Conservation (phyloP, 1,140 invertebrate species). For the Hylaeus anthracinus region DNA sequence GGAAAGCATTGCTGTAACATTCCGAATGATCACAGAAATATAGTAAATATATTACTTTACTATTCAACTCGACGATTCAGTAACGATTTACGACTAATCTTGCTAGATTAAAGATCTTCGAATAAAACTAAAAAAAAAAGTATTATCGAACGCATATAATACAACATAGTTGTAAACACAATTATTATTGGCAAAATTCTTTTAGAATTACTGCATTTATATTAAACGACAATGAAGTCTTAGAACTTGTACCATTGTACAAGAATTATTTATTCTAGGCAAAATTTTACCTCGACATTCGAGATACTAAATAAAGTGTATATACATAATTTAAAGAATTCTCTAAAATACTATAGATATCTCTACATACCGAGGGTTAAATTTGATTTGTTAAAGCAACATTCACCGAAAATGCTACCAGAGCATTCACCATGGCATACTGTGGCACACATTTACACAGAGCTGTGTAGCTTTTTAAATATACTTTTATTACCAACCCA, state of each 20-base stretch:
- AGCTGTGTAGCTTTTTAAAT: not conserved
- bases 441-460: slow-evolving; percentile 4
- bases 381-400: slow-evolving; percentile 48
- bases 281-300: slow-evolving; percentile 10
- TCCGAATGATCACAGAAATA: slow-evolving; percentile 53
- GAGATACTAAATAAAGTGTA: slow-evolving; percentile 7
- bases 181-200: slow-evolving; percentile 63
- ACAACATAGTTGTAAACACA: slow-evolving; percentile 36
- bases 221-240: slow-evolving; percentile 16
- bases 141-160: slow-evolving; percentile 34
- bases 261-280: slow-evolving; percentile 13
- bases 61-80: slow-evolving; percentile 38
- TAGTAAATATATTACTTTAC: slow-evolving; percentile 41
- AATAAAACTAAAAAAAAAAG: slow-evolving; percentile 34
- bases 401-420: slow-evolving; percentile 41
- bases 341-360: slow-evolving; percentile 32
- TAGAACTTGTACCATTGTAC: slow-evolving; percentile 38
- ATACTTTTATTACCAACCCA: slow-evolving; percentile 73
- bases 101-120: slow-evolving; percentile 28
- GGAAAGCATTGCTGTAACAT: slow-evolving; percentile 44
- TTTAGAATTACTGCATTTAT: slow-evolving; percentile 14
- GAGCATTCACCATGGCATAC: slow-evolving; percentile 24
- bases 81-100: slow-evolving; percentile 18
- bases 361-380: slow-evolving; percentile 17
- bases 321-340: slow-evolving; percentile 12